Evolutionary conservation across 2,888 invertebrate species (phyloP).

Genomic region (Daptonema setosum): DNA sequence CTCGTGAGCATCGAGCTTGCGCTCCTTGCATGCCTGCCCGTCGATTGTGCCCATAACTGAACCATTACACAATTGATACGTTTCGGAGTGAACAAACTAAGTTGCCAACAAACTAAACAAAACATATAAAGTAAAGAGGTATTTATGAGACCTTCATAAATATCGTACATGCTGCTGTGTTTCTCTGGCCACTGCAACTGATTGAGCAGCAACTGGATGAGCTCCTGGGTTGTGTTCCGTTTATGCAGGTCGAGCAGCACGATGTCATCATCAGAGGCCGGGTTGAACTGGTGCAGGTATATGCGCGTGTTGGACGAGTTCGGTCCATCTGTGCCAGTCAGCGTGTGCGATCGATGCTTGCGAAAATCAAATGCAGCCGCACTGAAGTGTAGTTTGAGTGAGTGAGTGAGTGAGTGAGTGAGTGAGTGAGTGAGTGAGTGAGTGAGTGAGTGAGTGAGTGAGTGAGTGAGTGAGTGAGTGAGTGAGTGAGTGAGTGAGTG

Average conservation of each 20-base stretch:
- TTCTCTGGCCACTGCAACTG: slow-evolving; percentile 36
- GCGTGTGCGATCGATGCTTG: not conserved
- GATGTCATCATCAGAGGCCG: slow-evolving; percentile 12
- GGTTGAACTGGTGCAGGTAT: slow-evolving; percentile 22
- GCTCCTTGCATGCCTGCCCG: slow-evolving; percentile 63
- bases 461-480: no score
- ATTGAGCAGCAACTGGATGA: slow-evolving; percentile 66
- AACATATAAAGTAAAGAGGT: no score
- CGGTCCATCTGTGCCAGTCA: slow-evolving; percentile 11
- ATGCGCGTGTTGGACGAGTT: slow-evolving; percentile 16
- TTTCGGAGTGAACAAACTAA: no score
- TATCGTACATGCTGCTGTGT: slow-evolving; percentile 35
- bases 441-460: no score
- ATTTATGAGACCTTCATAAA: no score
- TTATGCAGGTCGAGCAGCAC: slow-evolving; percentile 64
- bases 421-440: no score
- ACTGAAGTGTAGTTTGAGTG: no score
- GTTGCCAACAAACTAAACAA: no score
- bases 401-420: no score
- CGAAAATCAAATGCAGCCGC: not conserved
- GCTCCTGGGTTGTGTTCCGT: slow-evolving; percentile 71
- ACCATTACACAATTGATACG: no score
- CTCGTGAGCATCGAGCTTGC: slow-evolving; percentile 50
- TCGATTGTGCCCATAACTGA: slow-evolving; percentile 26
- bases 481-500: no score